Evolutionary conservation across 2,113 vertebrate genomes (phyloP).

Genomic region (Dipodomys merriami): DNA sequence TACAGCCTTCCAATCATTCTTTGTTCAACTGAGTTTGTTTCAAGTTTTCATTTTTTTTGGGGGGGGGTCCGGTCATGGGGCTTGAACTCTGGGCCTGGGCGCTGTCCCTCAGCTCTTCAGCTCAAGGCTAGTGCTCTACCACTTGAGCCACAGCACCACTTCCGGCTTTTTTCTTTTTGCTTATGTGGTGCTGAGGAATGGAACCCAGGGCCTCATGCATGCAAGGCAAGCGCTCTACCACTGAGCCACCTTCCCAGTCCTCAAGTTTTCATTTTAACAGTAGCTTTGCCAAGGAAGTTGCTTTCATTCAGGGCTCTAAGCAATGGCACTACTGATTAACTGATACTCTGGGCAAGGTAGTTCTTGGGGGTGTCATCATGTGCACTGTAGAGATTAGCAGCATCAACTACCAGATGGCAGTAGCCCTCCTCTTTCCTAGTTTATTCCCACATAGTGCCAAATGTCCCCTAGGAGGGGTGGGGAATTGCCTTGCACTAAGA

Average conservation of each 20-base stretch:
- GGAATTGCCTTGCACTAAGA: neutral
- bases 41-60: no score
- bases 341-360: neutral
- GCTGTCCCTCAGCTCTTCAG: no score
- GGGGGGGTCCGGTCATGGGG: no score
- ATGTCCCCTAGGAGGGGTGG: neutral
- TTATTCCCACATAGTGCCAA: neutral
- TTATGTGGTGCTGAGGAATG: no score
- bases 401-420: neutral
- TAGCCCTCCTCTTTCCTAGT: neutral
- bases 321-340: neutral
- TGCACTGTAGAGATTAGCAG: neutral
- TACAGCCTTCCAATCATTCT: neutral
- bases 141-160: no score
- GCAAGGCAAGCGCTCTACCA: no score
- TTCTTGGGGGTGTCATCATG: no score
- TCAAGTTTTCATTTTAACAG: neutral
- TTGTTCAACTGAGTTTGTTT: neutral
- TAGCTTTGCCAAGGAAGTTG: neutral
- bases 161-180: no score
- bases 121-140: no score
- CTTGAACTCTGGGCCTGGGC: no score
- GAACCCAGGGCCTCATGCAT: no score
- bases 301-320: neutral
- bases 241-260: no score